Evolutionary conservation across 2,888 invertebrate species (phyloP).

Genomic region (Tetragonula carbonaria): DNA sequence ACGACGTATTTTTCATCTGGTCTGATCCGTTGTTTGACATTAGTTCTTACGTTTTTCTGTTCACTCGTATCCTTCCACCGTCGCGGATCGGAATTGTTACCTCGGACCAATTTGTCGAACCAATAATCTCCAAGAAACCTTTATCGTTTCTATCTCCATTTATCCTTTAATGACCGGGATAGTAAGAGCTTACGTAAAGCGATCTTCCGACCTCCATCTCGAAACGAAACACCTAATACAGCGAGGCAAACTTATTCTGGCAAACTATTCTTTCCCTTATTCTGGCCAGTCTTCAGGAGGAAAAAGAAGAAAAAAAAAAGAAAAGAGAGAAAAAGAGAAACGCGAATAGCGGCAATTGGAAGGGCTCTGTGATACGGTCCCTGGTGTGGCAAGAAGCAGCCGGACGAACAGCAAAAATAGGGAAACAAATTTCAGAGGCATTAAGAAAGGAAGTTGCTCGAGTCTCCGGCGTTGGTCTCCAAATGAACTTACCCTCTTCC

Average conservation of each 20-base stretch:
- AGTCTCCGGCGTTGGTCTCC: background rate
- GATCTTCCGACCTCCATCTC: background rate
- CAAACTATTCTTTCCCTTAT: no score
- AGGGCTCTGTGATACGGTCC: background rate
- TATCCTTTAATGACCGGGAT: background rate
- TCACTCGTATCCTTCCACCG: no score
- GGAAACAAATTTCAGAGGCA: conserved; percentile 25
- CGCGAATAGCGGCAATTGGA: conserved; percentile 1
- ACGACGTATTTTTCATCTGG: no score
- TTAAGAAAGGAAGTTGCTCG: conserved; percentile 33
- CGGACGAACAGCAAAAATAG: background rate
- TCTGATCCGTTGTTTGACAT: no score
- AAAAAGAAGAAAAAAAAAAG: background rate
- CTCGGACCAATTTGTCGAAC: no score
- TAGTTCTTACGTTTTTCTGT: no score
- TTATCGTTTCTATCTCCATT: background rate
- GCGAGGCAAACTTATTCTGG: background rate
- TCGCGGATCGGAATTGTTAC: no score
- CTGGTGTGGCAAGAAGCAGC: background rate
- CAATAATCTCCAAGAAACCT: background rate
- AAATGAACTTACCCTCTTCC: conserved; percentile 29
- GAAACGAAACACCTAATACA: conserved; percentile 1
- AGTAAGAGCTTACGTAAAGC: background rate
- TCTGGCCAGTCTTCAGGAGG: no score
- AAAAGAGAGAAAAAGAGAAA: background rate